Evolutionary conservation across 2,888 invertebrate genomes (phyloP), one percentile per base, ranked within the genome.

Genomic region (Nemotelus nigrinus): DNA sequence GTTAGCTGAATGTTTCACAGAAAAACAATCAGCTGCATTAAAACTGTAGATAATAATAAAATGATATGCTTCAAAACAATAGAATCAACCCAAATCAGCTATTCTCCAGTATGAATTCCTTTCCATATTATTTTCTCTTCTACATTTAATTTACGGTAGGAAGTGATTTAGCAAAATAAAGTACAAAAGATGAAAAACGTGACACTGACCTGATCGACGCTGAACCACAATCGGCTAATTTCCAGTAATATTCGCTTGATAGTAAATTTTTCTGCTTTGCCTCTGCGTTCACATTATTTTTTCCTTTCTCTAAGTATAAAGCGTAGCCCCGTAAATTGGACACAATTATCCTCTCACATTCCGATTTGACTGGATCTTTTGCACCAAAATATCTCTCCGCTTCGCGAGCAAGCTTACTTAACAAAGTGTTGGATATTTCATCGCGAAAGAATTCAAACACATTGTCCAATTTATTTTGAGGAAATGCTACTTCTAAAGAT

Each of bases 401-500:
- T 25, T 25, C 25, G 25, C 25, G 25, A 25, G 25, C 25, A 25
- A 25, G 25, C 25, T 25, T 25, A 25, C 25, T 25, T 25, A 25
- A 25, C 25, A 25, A 25, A 25, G 25, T 25, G 25, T 25, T 25
- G 25, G 25, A 25, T 78, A 97, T 93, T 87, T 97, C 96, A 60
- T 89, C 89, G 84, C 94, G 94, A 85, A 96, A 97, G 88, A 94
- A 95, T 3, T 91, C 85, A 71, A 96, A 90, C 7, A 94, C 96
- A 83, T 95, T 94, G 2, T 91, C 89, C 71, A 94, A 88, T 87
- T 96, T 97, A 68, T 89, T 90, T 5, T 91, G 88, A 0, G 96
- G 92, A 86, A 98, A 98, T 0, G 95, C 93, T 78, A 89, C 91
- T 82, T 89, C 88, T 81, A 96, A 94, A 3, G 93, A 90, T 10